phyloP scores from a whole-genome alignment of 2,113 vertebrate species.

The Castor canadensis region DNA sequence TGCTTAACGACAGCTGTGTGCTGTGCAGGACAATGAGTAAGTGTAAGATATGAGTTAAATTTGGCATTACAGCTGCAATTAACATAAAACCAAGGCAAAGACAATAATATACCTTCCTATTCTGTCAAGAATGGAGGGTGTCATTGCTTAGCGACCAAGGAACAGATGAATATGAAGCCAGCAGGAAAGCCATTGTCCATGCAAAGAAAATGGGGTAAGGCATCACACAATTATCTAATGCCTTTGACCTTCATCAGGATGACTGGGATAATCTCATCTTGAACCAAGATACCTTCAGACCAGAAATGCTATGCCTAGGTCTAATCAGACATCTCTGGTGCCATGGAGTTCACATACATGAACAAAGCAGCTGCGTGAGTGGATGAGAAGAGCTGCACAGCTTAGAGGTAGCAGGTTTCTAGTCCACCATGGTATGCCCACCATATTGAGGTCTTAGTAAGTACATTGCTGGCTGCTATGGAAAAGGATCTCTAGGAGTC shows the following conservation, averaged over 20 bases:
- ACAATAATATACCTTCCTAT: fast-evolving
- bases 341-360: fast-evolving
- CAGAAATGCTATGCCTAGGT: background rate
- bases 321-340: background rate
- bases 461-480: background rate
- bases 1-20: background rate
- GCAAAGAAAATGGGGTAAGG: background rate
- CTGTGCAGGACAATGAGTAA: background rate
- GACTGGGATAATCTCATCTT: background rate
- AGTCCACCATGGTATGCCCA: no score
- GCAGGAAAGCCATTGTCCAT: background rate
- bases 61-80: background rate
- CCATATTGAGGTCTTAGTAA: background rate
- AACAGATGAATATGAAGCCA: background rate
- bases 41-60: background rate
- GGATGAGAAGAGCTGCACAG: background rate
- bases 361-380: fast-evolving
- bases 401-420: background rate
- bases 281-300: background rate
- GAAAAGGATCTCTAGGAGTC: background rate
- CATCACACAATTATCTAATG: fast-evolving
- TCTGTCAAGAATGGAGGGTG: background rate
- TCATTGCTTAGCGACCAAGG: background rate
- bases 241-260: background rate
- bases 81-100: background rate